Conservation (phyloP, 2,113 vertebrate species). For the Callithrix jacchus region DNA sequence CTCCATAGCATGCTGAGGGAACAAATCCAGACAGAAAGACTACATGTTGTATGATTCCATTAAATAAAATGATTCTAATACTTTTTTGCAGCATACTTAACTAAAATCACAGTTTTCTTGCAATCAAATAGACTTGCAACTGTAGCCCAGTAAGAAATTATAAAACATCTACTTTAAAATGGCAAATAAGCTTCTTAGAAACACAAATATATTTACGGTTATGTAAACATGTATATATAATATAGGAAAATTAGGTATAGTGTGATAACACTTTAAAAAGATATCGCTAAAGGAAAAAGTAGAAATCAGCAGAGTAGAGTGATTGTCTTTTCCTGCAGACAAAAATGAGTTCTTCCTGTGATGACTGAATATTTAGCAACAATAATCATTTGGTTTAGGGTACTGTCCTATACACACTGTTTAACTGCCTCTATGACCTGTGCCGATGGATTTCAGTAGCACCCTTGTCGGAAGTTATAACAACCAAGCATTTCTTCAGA, state of each 20-base stretch:
- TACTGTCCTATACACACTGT: background rate
- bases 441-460: background rate
- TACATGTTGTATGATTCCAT: background rate
- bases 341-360: background rate
- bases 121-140: background rate
- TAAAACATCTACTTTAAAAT: background rate
- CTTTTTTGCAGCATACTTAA: background rate
- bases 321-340: background rate
- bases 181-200: background rate
- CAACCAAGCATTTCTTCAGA: background rate
- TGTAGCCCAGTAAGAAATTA: background rate
- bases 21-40: background rate
- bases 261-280: background rate
- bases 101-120: background rate
- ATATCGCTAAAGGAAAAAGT: background rate
- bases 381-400: background rate
- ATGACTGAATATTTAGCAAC: background rate
- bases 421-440: background rate
- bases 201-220: background rate
- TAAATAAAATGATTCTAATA: background rate
- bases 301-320: background rate
- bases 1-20: background rate
- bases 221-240: background rate
- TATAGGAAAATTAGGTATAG: background rate
- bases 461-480: fast-evolving